Base-by-base conservation (phyloP, 2,113 vertebrate genomes). In the Sturnus vulgaris region DNA sequence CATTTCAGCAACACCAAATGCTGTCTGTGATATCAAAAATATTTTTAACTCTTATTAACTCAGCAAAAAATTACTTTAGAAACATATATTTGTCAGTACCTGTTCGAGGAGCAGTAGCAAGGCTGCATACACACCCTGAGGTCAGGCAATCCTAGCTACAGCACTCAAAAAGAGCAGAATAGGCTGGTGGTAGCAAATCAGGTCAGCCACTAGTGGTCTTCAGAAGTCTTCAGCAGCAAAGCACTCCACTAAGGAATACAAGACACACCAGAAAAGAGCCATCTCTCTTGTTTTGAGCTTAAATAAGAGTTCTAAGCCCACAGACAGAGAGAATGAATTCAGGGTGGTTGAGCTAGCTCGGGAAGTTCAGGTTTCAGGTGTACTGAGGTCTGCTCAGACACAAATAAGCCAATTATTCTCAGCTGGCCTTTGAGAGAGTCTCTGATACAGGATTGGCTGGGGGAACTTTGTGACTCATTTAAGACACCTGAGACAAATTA, bases 241-340 rank as follows among this genome's bases (percentile, higher is more conserved):
- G 0, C 19, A 59, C 11, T 30, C 11, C n/a, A 42, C 7, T 1
- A 30, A 61, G 0, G 3, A 72, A 17, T 5, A 24, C 7, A n/a
- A 30, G 8, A 16, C 4, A 6, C 3, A 7, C 3, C 27, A 75
- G 5, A 20, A 27, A 35, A 60, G 1, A 3, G 1, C 2, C 1
- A 2, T 1, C 0, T 0, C 0, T 20, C 15, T 35, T 15, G 5
- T 14, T 11, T 11, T 28, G 27, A 78, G 12, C 60, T 88, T 35
- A 60, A 75, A 52, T 6, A 57, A 13, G 10, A 44, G 4, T 39
- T 8, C 13, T 3, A 52, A 44, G 8, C 5, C 19, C 4, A 3
- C 1, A 0, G 11, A 2, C 4, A 16, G 46, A 50, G 23, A 55
- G 4, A 8, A 10, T 4, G 5, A 22, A 10, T 7, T 14, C 9